These are phyloP conservation scores for Glaucomys volans DNA, from an alignment of 2,113 vertebrate species.

Conservation along the genomic window DNA sequence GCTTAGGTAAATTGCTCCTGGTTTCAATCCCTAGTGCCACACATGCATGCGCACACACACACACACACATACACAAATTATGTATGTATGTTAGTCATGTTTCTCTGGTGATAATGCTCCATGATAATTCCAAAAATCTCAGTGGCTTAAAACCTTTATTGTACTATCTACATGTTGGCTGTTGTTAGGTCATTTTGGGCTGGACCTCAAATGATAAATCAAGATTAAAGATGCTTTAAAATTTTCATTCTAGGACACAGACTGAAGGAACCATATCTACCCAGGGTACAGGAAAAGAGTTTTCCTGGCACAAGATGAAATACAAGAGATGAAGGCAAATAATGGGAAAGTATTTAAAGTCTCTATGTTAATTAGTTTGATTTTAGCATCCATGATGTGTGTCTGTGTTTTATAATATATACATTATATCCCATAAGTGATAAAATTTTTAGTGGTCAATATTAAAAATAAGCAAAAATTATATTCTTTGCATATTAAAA, in stretches of 20 bases:
- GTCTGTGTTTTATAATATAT: too few relatives aligned
- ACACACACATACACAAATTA: neutral
- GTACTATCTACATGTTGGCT: neutral
- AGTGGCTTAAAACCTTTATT: neutral
- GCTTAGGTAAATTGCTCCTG: neutral
- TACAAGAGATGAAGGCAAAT: neutral
- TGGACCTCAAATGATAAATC: neutral
- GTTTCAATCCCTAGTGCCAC: neutral
- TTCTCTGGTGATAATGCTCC: neutral
- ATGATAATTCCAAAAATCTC: conserved; percentile 11
- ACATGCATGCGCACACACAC: too few relatives aligned
- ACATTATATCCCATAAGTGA: too few relatives aligned
- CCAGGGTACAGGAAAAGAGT: neutral
- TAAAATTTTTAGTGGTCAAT: neutral
- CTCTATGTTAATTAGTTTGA: neutral
- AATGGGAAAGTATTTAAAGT: neutral
- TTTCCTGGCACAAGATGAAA: neutral
- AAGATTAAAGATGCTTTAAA: neutral
- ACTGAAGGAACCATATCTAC: neutral
- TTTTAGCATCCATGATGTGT: neutral
- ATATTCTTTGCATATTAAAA: neutral
- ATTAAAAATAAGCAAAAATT: neutral
- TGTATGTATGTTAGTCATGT: neutral
- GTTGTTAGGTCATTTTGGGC: neutral
- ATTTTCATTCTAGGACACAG: neutral